These are phyloP conservation scores for Nothoprocta perdicaria DNA, from an alignment of 2,113 vertebrate genomes.

Conservation along the genomic window DNA sequence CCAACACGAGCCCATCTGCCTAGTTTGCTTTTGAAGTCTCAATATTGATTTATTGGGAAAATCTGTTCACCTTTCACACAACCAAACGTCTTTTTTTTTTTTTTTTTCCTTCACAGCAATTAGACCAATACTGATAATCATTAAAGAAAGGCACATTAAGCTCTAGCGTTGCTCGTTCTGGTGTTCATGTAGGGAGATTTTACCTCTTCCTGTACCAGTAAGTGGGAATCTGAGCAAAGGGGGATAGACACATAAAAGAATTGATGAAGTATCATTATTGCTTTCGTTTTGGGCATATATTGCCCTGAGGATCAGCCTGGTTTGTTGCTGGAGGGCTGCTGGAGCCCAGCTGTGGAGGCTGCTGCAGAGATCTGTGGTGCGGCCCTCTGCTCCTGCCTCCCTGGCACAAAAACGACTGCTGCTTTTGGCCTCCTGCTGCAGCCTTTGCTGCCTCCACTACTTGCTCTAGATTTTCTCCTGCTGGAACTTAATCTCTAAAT, in stretches of 20 bases:
- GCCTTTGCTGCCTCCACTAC: neutral
- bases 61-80: neutral
- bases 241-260: neutral
- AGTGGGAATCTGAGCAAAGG: neutral
- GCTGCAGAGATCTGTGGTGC: neutral
- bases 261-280: neutral
- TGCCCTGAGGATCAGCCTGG: neutral
- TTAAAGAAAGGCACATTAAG: neutral
- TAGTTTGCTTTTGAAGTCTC: neutral
- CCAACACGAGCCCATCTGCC: neutral
- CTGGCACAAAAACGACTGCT: neutral
- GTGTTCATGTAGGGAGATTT: neutral
- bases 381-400: neutral
- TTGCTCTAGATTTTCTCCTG: neutral
- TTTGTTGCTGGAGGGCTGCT: neutral
- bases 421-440: neutral
- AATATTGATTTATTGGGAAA: neutral
- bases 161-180: neutral
- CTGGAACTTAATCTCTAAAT: neutral
- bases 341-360: neutral
- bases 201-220: fast-evolving
- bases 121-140: neutral
- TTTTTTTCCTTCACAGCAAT: neutral
- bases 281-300: neutral
- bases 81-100: neutral